These are phyloP conservation scores for Ligdia adustata DNA, from an alignment of 2,888 invertebrate species.

Conservation along the genomic window DNA sequence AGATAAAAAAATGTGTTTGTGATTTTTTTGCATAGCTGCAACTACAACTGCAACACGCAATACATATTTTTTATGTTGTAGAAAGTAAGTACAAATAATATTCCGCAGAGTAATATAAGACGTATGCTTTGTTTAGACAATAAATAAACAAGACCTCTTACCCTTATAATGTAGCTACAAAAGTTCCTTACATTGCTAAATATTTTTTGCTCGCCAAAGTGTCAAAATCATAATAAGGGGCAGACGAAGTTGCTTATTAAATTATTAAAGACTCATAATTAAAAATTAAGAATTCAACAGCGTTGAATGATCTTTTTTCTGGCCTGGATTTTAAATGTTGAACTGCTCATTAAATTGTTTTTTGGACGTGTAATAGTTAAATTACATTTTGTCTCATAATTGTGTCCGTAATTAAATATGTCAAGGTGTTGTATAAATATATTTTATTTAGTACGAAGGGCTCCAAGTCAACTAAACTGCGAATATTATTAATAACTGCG, in stretches of 20 bases:
- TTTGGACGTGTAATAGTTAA: too few species aligned
- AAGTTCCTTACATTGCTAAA: slow-evolving; percentile 36
- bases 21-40: too few species aligned
- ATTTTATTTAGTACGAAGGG: too few species aligned
- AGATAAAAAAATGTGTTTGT: too few species aligned
- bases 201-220: slow-evolving; percentile 68
- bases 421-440: too few species aligned
- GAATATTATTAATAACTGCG: too few species aligned
- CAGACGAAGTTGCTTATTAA: slow-evolving; percentile 53
- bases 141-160: slow-evolving; percentile 12
- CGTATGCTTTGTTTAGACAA: slow-evolving; percentile 22
- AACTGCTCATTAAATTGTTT: slow-evolving; percentile 66
- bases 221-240: slow-evolving; percentile 65
- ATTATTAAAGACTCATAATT: slow-evolving; percentile 59
- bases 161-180: slow-evolving; percentile 45
- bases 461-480: too few species aligned
- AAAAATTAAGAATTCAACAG: slow-evolving; percentile 66
- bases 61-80: too few species aligned
- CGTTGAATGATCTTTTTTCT: slow-evolving; percentile 35
- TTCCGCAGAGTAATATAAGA: slow-evolving; percentile 27
- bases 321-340: slow-evolving; percentile 41
- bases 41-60: too few species aligned
- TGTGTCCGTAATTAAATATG: too few species aligned
- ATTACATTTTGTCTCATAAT: too few species aligned
- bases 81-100: too few species aligned